Conservation (phyloP, 2,888 invertebrate species). For the Pollenia griseotomentosa region DNA sequence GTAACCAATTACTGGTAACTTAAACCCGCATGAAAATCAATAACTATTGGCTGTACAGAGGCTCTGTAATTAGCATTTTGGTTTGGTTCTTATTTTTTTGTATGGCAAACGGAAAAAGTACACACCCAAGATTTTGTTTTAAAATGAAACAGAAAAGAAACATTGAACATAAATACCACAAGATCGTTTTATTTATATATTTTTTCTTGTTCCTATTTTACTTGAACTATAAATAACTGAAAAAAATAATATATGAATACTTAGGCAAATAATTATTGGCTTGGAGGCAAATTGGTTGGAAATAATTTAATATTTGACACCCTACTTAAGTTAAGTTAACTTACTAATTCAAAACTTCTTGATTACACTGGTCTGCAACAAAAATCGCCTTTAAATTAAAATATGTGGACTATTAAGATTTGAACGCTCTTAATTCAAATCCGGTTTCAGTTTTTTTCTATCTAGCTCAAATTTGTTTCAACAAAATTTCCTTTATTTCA, state of each 20-base stretch:
- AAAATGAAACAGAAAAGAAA: background rate
- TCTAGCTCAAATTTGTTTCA: too few relatives aligned
- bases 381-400: too few relatives aligned
- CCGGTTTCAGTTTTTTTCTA: too few relatives aligned
- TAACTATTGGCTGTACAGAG: constrained; percentile 43
- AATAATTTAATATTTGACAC: background rate
- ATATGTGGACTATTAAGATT: too few relatives aligned
- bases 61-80: constrained; percentile 56
- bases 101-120: constrained; percentile 31
- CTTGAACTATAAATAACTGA: constrained; percentile 2
- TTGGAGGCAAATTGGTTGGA: constrained; percentile 14
- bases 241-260: constrained; percentile 15
- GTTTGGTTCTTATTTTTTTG: background rate
- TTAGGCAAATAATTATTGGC: constrained; percentile 31
- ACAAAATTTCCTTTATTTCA: too few relatives aligned
- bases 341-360: too few relatives aligned
- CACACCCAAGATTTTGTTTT: constrained; percentile 41
- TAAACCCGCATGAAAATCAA: constrained; percentile 24
- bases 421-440: too few relatives aligned
- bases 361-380: too few relatives aligned
- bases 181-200: constrained; percentile 5
- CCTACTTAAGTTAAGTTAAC: background rate
- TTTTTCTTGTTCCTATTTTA: constrained; percentile 4
- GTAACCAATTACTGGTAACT: constrained; percentile 32
- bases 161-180: constrained; percentile 26